Evolutionary conservation across 2,113 vertebrate genomes (phyloP).

Genomic region (Chinchilla lanigera): DNA sequence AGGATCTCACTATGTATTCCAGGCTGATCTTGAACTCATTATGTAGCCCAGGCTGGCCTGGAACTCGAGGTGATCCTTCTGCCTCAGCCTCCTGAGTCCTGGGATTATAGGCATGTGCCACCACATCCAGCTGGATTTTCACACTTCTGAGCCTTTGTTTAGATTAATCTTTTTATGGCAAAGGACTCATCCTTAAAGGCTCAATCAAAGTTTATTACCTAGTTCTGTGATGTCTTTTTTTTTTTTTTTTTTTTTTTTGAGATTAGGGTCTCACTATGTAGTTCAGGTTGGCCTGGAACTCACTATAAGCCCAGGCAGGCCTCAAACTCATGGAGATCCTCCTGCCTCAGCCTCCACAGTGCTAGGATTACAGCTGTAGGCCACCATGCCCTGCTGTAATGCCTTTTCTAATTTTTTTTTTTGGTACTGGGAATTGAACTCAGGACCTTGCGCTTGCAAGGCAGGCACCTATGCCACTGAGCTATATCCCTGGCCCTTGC

Average conservation of each 20-base stretch:
- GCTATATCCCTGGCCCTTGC: no score
- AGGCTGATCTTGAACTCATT: not conserved
- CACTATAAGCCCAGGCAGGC: no score
- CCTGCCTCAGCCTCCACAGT: not conserved
- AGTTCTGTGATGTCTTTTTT: not conserved
- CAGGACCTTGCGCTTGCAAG: no score
- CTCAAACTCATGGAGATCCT: not conserved
- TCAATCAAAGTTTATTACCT: not conserved
- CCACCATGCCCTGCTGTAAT: not conserved
- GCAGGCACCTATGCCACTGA: no score
- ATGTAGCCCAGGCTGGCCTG: not conserved
- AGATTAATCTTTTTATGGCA: not conserved
- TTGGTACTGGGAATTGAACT: no score
- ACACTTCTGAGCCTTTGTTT: not conserved
- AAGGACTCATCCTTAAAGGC: conserved; percentile 32
- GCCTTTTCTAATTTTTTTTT: no score
- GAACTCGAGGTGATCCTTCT: not conserved
- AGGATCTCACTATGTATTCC: not conserved
- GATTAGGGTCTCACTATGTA: not conserved
- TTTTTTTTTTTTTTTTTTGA: no score
- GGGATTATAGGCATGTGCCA: not conserved
- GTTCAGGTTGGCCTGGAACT: not conserved
- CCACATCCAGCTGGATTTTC: not conserved
- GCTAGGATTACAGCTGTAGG: not conserved
- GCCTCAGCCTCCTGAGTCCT: not conserved